phyloP scores from a whole-genome alignment of 2,113 vertebrate genomes.

The Apteryx owenii region DNA sequence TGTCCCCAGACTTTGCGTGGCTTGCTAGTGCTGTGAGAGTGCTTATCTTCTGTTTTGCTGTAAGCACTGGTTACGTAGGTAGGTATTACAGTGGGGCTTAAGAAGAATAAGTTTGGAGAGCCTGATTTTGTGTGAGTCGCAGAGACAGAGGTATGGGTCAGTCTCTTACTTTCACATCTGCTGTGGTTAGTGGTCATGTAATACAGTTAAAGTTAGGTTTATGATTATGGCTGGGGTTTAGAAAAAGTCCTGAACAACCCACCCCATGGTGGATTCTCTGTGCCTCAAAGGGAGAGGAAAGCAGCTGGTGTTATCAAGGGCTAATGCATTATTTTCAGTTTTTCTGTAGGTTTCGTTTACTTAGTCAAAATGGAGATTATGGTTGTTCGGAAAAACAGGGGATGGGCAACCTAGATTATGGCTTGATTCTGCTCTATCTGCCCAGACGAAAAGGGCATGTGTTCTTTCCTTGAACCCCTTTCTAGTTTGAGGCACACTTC shows the following conservation, averaged over 20 bases:
- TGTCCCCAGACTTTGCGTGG: neutral
- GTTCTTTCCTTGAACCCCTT: neutral
- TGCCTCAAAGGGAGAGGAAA: neutral
- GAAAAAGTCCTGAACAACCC: neutral
- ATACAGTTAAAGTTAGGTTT: too few relatives aligned
- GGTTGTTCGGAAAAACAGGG: neutral
- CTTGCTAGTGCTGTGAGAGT: neutral
- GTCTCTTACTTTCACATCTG: neutral
- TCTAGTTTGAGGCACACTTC: neutral
- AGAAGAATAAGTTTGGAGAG: neutral
- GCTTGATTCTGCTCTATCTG: neutral
- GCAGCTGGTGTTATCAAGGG: neutral
- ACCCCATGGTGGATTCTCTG: neutral
- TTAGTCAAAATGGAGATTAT: neutral
- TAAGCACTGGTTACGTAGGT: neutral
- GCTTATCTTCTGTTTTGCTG: fast-evolving
- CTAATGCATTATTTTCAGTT: neutral
- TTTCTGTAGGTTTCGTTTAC: neutral
- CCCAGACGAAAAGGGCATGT: neutral
- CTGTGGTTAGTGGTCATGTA: neutral
- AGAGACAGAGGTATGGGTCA: neutral
- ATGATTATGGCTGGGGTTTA: neutral
- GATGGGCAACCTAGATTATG: neutral
- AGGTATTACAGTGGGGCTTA: neutral
- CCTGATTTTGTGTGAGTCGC: neutral